Conservation (phyloP, 35 echinoderm and acorn worm genomes). For the Lytechinus pictus region DNA sequence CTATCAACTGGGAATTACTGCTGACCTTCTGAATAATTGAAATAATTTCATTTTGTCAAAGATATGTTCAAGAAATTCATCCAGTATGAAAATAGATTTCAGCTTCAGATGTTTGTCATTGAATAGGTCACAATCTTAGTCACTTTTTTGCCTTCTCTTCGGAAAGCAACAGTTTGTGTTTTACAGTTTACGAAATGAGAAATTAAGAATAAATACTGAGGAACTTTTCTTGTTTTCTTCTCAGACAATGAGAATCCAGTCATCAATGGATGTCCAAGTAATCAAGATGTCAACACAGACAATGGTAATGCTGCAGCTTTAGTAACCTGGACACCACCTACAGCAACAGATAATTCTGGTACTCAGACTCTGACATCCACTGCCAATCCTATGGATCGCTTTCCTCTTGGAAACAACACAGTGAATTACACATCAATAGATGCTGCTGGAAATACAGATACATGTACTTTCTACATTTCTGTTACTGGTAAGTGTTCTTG, state of each 20-base stretch:
- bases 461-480: not conserved
- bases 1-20: too few relatives aligned
- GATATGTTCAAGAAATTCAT: too few relatives aligned
- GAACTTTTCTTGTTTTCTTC: not conserved
- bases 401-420: constrained; percentile 22
- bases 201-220: too few relatives aligned
- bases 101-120: too few relatives aligned
- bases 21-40: too few relatives aligned
- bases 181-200: too few relatives aligned
- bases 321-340: constrained; percentile 45
- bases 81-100: too few relatives aligned
- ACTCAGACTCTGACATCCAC: not conserved
- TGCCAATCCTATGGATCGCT: not conserved
- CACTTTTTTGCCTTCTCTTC: too few relatives aligned
- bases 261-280: constrained; percentile 18
- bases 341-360: constrained; percentile 47
- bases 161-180: too few relatives aligned
- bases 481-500: not conserved
- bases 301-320: not conserved
- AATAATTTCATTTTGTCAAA: too few relatives aligned
- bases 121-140: too few relatives aligned
- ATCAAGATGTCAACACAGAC: constrained; percentile 12
- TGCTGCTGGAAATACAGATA: not conserved
- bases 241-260: constrained; percentile 43
- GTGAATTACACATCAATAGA: constrained; percentile 47